Evolutionary conservation across 1,140 invertebrate genomes (phyloP).

Genomic region (Arctopsyche grandis): DNA sequence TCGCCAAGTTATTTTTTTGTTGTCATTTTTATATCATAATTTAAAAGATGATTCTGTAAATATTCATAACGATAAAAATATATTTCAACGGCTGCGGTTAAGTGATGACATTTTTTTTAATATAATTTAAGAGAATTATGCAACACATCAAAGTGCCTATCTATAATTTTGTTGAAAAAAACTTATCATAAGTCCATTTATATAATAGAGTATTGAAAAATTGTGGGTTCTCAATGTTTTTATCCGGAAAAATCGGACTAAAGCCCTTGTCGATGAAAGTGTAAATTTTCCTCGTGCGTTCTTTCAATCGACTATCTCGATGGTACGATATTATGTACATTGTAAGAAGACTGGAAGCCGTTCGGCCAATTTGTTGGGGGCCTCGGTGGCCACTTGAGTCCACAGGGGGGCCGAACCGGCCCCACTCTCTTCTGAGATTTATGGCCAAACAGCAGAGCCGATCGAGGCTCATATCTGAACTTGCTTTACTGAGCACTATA

Average conservation of each 20-base stretch:
- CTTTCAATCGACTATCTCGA: too few species aligned
- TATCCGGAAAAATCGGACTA: too few species aligned
- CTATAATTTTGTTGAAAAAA: too few species aligned
- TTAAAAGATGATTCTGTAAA: background rate
- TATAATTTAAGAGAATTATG: too few species aligned
- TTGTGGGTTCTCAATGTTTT: too few species aligned
- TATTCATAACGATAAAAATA: conserved; percentile 1
- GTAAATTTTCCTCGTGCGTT: too few species aligned
- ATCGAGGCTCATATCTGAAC: background rate
- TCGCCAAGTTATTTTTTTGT: background rate
- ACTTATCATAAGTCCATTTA: too few species aligned
- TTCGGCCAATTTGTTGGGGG: conserved; percentile 3
- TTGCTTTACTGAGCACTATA: background rate
- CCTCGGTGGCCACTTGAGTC: background rate
- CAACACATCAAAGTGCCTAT: too few species aligned
- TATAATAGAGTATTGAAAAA: too few species aligned
- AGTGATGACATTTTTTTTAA: too few species aligned
- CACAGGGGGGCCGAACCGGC: background rate
- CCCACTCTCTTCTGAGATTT: background rate
- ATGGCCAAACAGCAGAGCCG: background rate
- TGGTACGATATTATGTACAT: too few species aligned
- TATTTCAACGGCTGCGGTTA: background rate
- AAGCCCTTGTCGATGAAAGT: too few species aligned
- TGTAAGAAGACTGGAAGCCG: conserved; percentile 2
- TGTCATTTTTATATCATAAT: conserved; percentile 8